These are phyloP conservation scores for Cassiopea xamachana DNA, from an alignment of 30 jellyfish, hydroid and myxozoan species.

Conservation along the genomic window DNA sequence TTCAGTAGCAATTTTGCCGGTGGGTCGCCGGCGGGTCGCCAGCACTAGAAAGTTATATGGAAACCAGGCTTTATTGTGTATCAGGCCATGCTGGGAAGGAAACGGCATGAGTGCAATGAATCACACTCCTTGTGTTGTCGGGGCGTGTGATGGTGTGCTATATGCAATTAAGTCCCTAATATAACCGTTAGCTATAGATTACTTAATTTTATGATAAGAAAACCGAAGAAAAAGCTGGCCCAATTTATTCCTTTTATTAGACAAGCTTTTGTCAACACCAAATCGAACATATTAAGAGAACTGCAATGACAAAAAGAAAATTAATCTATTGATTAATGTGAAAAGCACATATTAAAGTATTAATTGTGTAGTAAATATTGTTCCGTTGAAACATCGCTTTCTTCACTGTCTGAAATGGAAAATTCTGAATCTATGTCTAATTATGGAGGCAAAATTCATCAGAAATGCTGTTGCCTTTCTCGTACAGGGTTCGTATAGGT, in stretches of 20 bases:
- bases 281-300: neutral
- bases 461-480: no score
- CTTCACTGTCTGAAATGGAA: slow-evolving; percentile 12
- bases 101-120: slow-evolving; percentile 1
- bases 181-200: neutral
- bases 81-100: slow-evolving; percentile 29
- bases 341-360: neutral
- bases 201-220: neutral
- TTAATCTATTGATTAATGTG: neutral
- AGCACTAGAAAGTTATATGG: no score
- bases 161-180: neutral
- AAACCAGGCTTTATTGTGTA: no score
- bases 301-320: neutral
- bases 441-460: neutral
- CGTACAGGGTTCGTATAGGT: no score
- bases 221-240: neutral
- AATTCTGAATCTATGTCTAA: slow-evolving; percentile 9
- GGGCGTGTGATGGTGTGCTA: slow-evolving; percentile 6
- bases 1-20: no score
- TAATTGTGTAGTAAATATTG: neutral
- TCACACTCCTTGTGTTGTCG: neutral
- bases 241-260: neutral
- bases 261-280: slow-evolving; percentile 5
- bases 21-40: no score
- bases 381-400: slow-evolving; percentile 22